Evolutionary conservation across 2,888 invertebrate genomes (phyloP), one percentile per base, ranked within the genome.

Genomic region (Busseola fusca): DNA sequence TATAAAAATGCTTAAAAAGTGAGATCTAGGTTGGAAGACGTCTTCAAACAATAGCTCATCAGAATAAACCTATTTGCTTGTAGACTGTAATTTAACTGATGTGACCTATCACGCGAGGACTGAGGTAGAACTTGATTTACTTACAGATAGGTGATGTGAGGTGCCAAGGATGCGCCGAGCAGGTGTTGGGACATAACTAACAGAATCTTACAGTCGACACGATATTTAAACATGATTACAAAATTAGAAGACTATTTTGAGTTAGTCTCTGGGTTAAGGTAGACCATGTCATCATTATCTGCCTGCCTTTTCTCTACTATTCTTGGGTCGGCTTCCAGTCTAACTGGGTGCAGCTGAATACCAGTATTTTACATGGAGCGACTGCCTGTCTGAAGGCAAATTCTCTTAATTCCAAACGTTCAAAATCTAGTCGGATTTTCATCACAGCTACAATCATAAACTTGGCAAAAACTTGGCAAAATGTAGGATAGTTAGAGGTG

Each of bases 51-150:
- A 75, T 59, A 42, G 54, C 16, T 16, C 58, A 59, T 42, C 9
- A 18, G 9, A n/a, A 25, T 70, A 71, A 71, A 59, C 60, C 1
- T 21, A 5, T 56, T 60, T 37, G 37, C 21, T 10, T 37, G n/a
- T 50, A 27, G 37, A 62, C n/a, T 50, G n/a, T 72, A 63, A 72
- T 74, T 71, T 77, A 27, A 45, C 21, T 64, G 18, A 0, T 1
- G 7, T 64, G 72, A 78, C 78, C 75, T 76, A 76, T 76, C 75
- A 76, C 75, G 78, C 60, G 21, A 78, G 25, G 3, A 21, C 18
- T 42, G 3, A 25, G 40, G 6, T 14, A 21, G 6, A 45, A 21
- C 60, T 34, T 34, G 60, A 72, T 56, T 45, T 30, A 37, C 14
- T 50, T 45, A 25, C 6, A 64, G 70, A 72, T 74, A 72, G n/a